Evolutionary conservation across 2,797 vertebrate species (phyloP), one percentile per base, ranked within the genome.

Genomic region (Champsocephalus esox): DNA sequence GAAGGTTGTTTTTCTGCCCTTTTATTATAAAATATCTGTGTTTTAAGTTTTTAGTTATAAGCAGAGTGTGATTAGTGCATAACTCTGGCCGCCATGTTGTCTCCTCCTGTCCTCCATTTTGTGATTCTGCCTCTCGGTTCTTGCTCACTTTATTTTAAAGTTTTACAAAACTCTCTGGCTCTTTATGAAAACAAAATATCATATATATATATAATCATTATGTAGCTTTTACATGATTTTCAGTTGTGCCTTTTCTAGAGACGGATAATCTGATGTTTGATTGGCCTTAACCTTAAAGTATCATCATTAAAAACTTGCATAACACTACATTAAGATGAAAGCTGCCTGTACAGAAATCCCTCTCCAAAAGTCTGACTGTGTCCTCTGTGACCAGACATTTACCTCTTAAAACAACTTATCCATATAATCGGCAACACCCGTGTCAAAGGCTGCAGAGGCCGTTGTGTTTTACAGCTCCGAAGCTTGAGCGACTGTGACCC

Each of bases 71-170:
- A 75, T 82, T 82, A 79, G 70, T 83, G 77, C 80, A 70, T 82
- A 79, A 73, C 63, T 75, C 68, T 21, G 77, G 85, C 92, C 85
- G 85, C 94, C 94, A 95, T 95, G 93, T 95, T 95, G 91, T 94
- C 87, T 94, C 79, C 70, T 85, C 75, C 73, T 75, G 78, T 93
- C 94, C 95, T 93, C 95, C 95, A 96, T 96, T 95, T 96, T 96
- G 95, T 94, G 92, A 85, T 86, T 80, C 83, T 76, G 83, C 81
- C 81, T 75, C 77, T 86, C 76, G 12, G 66, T 72, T 88, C 67
- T 58, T 75, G 70, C 82, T 81, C 80, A 79, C 76, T 50, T 66
- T 82, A 60, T 38, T 38, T 38, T 60, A 34, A 77, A 84, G 21
- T 82, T 77, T 69, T 5, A 51, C 14, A 12, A 5, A 75, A 63